Percentiles rank a stretch among this genome's conserved stretches.
These are phyloP conservation scores for Patella ulyssiponensis DNA, from an alignment of 2,888 invertebrate species.

Conservation along the genomic window DNA sequence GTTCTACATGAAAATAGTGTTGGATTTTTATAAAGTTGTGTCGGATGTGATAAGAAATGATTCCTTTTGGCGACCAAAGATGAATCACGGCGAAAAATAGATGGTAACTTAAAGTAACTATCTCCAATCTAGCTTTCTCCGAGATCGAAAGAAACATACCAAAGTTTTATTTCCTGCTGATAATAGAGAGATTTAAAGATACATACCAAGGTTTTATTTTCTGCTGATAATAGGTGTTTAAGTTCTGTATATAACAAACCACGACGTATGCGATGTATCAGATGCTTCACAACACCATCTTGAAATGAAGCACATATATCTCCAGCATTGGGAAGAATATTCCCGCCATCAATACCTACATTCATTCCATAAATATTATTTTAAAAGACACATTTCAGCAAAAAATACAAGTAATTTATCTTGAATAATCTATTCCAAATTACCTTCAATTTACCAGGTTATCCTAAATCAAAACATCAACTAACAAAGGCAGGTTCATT, in stretches of 20 bases:
- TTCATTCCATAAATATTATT: conserved; percentile 14
- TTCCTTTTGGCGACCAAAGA: too few relatives aligned
- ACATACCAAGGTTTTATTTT: conserved; percentile 51
- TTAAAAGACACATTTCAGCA: neutral
- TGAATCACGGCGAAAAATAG: too few relatives aligned
- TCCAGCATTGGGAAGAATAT: conserved; percentile 80
- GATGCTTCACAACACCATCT: conserved; percentile 81
- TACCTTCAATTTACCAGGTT: neutral
- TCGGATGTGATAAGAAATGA: too few relatives aligned
- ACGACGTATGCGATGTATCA: conserved; percentile 86
- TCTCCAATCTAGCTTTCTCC: too few relatives aligned
- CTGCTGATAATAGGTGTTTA: conserved; percentile 77
- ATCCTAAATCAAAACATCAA: neutral
- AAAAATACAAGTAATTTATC: neutral
- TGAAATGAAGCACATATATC: conserved; percentile 92
- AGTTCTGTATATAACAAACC: conserved; percentile 81
- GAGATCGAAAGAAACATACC: too few relatives aligned
- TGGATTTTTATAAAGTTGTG: too few relatives aligned
- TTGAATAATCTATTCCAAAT: neutral
- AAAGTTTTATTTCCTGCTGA: too few relatives aligned
- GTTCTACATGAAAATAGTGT: too few relatives aligned
- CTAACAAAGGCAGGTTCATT: neutral
- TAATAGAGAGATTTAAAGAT: too few relatives aligned
- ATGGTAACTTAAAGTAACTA: too few relatives aligned
- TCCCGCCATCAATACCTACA: conserved; percentile 60